phyloP scores from a whole-genome alignment of 2,113 vertebrate genomes.

The Carettochelys insculpta region DNA sequence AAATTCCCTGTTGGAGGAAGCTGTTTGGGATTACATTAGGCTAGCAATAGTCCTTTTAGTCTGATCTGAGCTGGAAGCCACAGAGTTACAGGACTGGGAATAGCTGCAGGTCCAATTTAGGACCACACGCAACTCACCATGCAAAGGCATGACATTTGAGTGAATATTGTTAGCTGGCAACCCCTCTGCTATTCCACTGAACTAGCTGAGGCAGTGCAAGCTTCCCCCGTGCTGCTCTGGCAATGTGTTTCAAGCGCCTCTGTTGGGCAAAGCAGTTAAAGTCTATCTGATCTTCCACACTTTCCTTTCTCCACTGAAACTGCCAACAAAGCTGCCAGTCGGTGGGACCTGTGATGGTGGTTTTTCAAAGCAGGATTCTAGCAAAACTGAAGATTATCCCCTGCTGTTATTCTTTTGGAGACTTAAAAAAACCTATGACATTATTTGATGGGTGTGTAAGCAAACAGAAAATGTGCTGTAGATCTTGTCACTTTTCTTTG shows the following conservation, averaged over 20 bases:
- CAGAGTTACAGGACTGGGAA: constrained; percentile 46
- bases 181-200: not conserved
- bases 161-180: constrained; percentile 29
- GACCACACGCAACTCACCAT: constrained; percentile 58
- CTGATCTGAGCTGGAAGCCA: constrained; percentile 64
- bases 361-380: not conserved
- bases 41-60: constrained; percentile 46
- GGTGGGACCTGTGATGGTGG: not conserved
- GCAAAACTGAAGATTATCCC: not conserved
- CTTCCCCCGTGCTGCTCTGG: fast-evolving
- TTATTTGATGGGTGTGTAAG: not conserved
- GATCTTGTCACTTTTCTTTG: not conserved
- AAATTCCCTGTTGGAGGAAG: constrained; percentile 62
- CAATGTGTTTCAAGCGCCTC: fast-evolving
- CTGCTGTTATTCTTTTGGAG: not conserved
- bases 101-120: constrained; percentile 3
- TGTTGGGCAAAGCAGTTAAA: fast-evolving
- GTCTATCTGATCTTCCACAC: not conserved
- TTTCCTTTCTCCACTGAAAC: not conserved
- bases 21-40: constrained; percentile 41
- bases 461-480: not conserved
- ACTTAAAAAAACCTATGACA: not conserved
- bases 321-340: not conserved
- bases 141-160: not conserved
- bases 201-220: not conserved